Evolutionary conservation across 1,140 invertebrate genomes (phyloP).

Genomic region (Macrobrachium rosenbergii): DNA sequence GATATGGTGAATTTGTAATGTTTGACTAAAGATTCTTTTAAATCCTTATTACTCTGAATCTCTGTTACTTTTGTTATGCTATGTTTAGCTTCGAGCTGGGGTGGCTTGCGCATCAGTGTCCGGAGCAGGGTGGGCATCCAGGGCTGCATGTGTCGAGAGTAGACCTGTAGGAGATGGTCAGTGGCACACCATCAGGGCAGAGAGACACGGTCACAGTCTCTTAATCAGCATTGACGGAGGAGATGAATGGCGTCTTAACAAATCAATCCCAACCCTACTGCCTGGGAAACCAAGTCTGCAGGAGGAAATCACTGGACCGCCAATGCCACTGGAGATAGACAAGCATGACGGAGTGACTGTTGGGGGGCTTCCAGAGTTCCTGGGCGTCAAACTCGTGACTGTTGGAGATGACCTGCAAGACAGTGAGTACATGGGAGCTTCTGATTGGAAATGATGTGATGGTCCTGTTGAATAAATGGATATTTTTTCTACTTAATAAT

Average conservation of each 20-base stretch:
- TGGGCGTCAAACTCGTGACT: constrained; percentile 19
- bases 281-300: neutral
- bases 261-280: neutral
- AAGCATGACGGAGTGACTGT: constrained; percentile 38
- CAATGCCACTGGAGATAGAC: neutral
- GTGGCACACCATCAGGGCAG: constrained; percentile 21
- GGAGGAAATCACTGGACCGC: neutral
- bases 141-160: neutral
- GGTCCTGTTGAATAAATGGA: no score
- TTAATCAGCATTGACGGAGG: constrained; percentile 23
- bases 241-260: constrained; percentile 20
- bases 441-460: no score
- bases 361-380: constrained; percentile 45
- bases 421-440: constrained; percentile 2
- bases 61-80: neutral
- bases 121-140: neutral
- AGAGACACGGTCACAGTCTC: constrained; percentile 26
- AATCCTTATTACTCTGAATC: constrained; percentile 3
- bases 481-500: neutral
- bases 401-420: constrained; percentile 20
- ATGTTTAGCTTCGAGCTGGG: constrained; percentile 15
- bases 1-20: neutral
- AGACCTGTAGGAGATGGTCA: constrained; percentile 6
- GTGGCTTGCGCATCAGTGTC: constrained; percentile 37
- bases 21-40: no score